Conservation (phyloP, 2,888 invertebrate species). For the Dermolepida albohirtum region DNA sequence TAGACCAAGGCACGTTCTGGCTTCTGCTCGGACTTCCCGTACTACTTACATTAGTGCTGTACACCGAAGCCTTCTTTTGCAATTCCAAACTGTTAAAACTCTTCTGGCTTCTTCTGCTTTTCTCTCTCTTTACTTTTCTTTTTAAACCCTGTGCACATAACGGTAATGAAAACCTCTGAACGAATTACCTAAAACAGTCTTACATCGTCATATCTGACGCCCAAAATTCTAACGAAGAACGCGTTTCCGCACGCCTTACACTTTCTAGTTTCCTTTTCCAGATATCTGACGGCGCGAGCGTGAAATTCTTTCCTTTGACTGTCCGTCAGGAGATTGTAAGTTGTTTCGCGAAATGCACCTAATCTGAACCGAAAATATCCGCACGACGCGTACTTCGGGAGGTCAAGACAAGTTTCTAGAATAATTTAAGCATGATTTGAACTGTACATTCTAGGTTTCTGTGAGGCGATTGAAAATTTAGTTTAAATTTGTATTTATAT, state of each 20-base stretch:
- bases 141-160: slow-evolving; percentile 32
- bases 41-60: slow-evolving; percentile 12
- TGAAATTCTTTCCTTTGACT: slow-evolving; percentile 74
- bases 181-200: background rate
- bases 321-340: slow-evolving; percentile 73
- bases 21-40: slow-evolving; percentile 20
- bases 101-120: slow-evolving; percentile 9
- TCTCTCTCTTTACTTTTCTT: slow-evolving; percentile 17
- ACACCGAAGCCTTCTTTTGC: slow-evolving; percentile 19
- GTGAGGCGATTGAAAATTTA: no score
- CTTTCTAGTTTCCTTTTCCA: slow-evolving; percentile 71
- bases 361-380: slow-evolving; percentile 72
- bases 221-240: slow-evolving; percentile 67
- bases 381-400: slow-evolving; percentile 74
- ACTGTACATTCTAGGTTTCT: no score
- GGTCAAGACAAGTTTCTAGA: slow-evolving; percentile 66
- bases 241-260: slow-evolving; percentile 71
- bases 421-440: background rate
- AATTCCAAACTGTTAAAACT: slow-evolving; percentile 15
- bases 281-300: slow-evolving; percentile 69
- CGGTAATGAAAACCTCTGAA: background rate
- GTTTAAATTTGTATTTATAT: no score
- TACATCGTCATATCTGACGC: slow-evolving; percentile 61
- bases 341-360: slow-evolving; percentile 70
- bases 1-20: slow-evolving; percentile 10